Evolutionary conservation across 2,888 invertebrate genomes (phyloP).

Genomic region (Pharmacophagus antenor): DNA sequence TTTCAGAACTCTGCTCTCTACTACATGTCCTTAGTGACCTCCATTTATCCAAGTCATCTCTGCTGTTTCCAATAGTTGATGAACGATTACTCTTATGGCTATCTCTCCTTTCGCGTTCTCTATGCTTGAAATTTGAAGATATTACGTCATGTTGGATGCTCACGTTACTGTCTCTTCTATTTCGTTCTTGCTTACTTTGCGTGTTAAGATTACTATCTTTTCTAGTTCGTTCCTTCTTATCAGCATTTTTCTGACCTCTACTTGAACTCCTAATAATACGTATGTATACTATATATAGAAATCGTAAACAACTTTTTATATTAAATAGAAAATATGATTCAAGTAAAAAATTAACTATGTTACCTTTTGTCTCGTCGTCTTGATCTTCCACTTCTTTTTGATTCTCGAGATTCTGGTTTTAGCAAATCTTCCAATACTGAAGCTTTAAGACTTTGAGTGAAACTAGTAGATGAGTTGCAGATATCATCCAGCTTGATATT

Average conservation of each 20-base stretch:
- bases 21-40: conserved; percentile 72
- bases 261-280: conserved; percentile 62
- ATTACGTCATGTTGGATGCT: conserved; percentile 64
- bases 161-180: conserved; percentile 63
- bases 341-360: not conserved
- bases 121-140: conserved; percentile 53
- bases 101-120: conserved; percentile 64
- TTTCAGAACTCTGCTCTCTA: conserved; percentile 75
- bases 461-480: conserved; percentile 62
- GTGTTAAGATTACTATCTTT: conserved; percentile 67
- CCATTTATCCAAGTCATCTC: conserved; percentile 74
- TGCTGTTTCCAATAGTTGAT: conserved; percentile 70
- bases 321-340: conserved; percentile 1
- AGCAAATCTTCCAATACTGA: conserved; percentile 56
- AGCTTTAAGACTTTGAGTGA: conserved; percentile 56
- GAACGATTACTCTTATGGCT: conserved; percentile 72
- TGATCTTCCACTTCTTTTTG: conserved; percentile 61
- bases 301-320: not conserved
- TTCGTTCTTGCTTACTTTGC: conserved; percentile 58
- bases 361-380: conserved; percentile 67
- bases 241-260: conserved; percentile 63
- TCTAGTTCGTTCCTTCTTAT: conserved; percentile 64
- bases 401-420: conserved; percentile 52
- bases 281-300: not conserved
- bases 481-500: conserved; percentile 70